A percentile compares a stretch with the other conserved stretches of the same genome.
These are phyloP conservation scores for Zaprionus inermis DNA, from an alignment of 1,140 invertebrate species.

Conservation along the genomic window DNA sequence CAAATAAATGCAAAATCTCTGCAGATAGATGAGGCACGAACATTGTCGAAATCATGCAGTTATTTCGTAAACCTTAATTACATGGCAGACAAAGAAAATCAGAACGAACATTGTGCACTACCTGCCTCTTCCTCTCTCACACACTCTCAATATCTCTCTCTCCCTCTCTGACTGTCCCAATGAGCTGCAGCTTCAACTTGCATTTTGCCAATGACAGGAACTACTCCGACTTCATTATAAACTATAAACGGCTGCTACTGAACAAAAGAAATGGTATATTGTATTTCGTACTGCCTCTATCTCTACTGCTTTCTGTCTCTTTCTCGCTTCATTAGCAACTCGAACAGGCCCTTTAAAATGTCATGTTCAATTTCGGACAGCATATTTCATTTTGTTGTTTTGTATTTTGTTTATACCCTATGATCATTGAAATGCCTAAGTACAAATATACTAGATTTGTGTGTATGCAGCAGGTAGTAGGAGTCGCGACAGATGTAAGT, in stretches of 20 bases:
- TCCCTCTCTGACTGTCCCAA: not conserved
- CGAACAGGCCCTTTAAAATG: slow-evolving; percentile 38
- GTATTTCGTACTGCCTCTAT: not conserved
- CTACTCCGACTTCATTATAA: slow-evolving; percentile 11
- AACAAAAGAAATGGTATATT: slow-evolving; percentile 27
- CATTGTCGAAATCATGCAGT: not conserved
- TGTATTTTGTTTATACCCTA: slow-evolving; percentile 27
- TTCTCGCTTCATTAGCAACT: slow-evolving; percentile 57
- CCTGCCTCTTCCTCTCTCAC: too few relatives aligned
- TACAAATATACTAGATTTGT: too few relatives aligned
- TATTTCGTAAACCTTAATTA: slow-evolving; percentile 19
- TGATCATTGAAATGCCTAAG: too few relatives aligned
- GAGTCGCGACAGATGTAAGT: too few relatives aligned
- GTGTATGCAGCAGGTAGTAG: too few relatives aligned
- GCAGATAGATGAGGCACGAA: not conserved
- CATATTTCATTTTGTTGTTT: slow-evolving; percentile 58
- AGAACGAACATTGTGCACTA: slow-evolving; percentile 1
- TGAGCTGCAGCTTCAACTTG: slow-evolving; percentile 19
- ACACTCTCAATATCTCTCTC: not conserved
- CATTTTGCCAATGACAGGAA: slow-evolving; percentile 29
- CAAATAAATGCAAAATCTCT: slow-evolving; percentile 11
- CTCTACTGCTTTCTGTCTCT: not conserved
- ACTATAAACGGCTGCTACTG: not conserved
- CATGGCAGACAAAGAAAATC: slow-evolving; percentile 15
- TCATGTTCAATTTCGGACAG: slow-evolving; percentile 65